These are phyloP conservation scores for Gymnopithys bicolor DNA, from an alignment of 2,797 vertebrate species.

Conservation along the genomic window DNA sequence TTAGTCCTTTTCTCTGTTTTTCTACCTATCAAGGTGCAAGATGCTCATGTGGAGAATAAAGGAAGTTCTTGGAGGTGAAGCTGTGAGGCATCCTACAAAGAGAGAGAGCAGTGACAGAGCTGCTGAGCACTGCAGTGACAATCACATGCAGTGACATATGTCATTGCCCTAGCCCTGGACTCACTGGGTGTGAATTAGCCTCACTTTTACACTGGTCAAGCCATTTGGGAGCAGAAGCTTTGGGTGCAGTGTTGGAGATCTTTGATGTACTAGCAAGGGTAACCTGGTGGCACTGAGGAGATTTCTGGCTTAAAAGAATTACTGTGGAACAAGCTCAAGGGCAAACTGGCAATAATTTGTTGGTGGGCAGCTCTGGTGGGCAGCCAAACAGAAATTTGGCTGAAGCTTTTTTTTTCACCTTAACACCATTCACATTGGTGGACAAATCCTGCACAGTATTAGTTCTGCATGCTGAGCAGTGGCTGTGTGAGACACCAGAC, in stretches of 20 bases:
- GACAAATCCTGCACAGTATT: neutral
- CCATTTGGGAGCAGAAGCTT: neutral
- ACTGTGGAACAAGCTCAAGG: neutral
- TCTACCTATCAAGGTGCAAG: neutral
- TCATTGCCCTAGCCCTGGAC: neutral
- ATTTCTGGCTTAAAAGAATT: neutral
- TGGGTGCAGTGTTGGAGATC: neutral
- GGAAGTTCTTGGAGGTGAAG: neutral
- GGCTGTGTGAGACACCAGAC: accelerated
- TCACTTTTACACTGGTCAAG: neutral
- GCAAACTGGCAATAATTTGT: neutral
- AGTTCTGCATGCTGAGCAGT: neutral
- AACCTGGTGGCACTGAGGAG: neutral
- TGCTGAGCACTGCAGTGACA: neutral
- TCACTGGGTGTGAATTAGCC: neutral
- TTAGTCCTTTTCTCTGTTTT: neutral
- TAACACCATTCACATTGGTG: accelerated
- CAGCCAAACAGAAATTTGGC: neutral
- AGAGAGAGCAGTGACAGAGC: neutral
- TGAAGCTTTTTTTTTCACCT: neutral
- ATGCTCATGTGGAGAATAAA: neutral
- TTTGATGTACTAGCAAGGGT: neutral
- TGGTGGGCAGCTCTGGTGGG: neutral
- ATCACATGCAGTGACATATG: neutral
- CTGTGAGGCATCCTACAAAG: neutral